Base-by-base conservation (phyloP, 2,888 invertebrate genomes). In the Drosophila nr. fundita region DNA sequence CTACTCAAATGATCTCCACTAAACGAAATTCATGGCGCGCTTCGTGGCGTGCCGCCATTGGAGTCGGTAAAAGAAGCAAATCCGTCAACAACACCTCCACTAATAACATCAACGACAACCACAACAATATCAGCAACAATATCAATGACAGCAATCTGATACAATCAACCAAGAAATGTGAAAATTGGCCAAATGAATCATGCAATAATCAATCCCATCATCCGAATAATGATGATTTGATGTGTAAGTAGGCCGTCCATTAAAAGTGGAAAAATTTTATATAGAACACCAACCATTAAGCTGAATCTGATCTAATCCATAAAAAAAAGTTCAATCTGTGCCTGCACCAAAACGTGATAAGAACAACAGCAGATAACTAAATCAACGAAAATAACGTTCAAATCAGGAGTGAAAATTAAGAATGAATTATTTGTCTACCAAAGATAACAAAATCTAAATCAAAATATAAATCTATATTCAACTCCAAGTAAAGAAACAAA, bases 11-110 rank as follows among this genome's bases (percentile, higher is more conserved):
- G 76, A 80, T 90, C 76, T 81, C 81, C 49, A 83, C 74, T 21
- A 91, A 91, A 77, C 72, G 83, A 57, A 88, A 82, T 71, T 89
- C 91, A 50, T 92, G 91, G 91, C 92, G 92, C 57, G 78, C 82
- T 80, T 80, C 90, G 49, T 92, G 90, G 90, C 88, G 91, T 32
- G 64, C 90, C 36, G 88, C 90, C 45, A 66, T 75, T 60, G 83
- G 78, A 34, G 73, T 68, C 29, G 74, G 70, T 36, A 63, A 53
- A 58, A 88, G 76, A 64, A 53, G 4, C 48, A 82, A 88, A 62
- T 38, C 73, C 58, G 48, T 48, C 42, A 58, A 50, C 50, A 60
- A 21, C 34, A 32, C 27, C 53, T 38, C 13, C 21, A 42, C n/a
- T 42, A 61, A 48, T 27, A 58, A 18, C 30, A 55, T 61, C 36